phyloP scores from a whole-genome alignment of 1,140 invertebrate genomes.

The Latrodectus geometricus region DNA sequence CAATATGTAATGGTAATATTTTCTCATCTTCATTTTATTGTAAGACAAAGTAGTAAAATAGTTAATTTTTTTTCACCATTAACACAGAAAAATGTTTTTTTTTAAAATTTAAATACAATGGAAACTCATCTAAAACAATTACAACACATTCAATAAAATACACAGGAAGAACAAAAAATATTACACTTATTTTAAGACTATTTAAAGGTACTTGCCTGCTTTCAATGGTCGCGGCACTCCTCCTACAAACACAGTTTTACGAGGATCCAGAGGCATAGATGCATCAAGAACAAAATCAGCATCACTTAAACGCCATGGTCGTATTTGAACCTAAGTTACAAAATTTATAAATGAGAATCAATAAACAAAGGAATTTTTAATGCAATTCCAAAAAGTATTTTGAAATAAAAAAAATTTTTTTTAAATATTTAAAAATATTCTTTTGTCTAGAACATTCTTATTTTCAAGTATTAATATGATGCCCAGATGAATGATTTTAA shows the following conservation, averaged over 20 bases:
- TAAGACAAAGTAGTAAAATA: not conserved
- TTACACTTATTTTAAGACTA: not conserved
- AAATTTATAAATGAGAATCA: too few relatives aligned
- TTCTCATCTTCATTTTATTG: too few relatives aligned
- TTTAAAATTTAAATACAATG: too few relatives aligned
- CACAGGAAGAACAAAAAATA: too few relatives aligned
- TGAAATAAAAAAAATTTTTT: not conserved
- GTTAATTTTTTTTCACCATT: not conserved
- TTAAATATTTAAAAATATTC: not conserved
- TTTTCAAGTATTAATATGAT: not conserved
- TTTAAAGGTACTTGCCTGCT: constrained; percentile 77
- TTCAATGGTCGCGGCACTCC: constrained; percentile 98
- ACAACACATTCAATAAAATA: too few relatives aligned
- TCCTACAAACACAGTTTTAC: constrained; percentile 99
- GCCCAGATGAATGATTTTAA: too few relatives aligned
- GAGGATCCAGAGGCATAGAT: constrained; percentile 94
- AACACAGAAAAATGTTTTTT: too few relatives aligned
- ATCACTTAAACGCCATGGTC: constrained; percentile 97
- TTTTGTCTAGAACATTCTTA: not conserved
- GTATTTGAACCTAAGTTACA: constrained; percentile 81
- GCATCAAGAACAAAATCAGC: constrained; percentile 98
- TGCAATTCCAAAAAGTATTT: not conserved
- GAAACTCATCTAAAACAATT: too few relatives aligned
- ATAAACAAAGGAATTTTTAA: too few relatives aligned
- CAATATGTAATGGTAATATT: too few relatives aligned